Evolutionary conservation across 2,113 vertebrate genomes (phyloP), one percentile per base, ranked within the genome.

Genomic region (Proteles cristata): DNA sequence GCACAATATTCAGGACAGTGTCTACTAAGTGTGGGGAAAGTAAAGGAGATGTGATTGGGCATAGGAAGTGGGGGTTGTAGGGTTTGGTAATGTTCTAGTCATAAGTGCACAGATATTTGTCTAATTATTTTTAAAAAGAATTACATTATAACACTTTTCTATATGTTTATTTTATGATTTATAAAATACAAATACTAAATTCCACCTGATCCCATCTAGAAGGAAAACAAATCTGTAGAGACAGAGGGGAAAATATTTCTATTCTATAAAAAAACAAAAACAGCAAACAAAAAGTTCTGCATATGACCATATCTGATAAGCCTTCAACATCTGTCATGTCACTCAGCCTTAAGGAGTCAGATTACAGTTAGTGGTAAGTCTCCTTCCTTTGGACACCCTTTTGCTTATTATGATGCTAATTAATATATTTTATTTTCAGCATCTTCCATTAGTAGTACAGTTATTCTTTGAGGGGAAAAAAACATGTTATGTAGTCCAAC

Each of bases 81-180:
- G 48, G 65, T 87, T 45, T 53, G 4, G 39, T 77, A 74, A 93
- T 53, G 86, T 96, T 94, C 53, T 76, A 90, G 45, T 73, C 26
- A 39, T 39, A 45, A 76, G 4, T 65, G 1, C 11, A 82, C 2
- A 93, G 9, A 81, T 68, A 91, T 39, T 74, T 80, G 28, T 97
- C 69, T 74, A 71, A n/a, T 35, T 66, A 90, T 66, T 87, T 71
- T 82, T 81, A 88, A 80, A 96, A 77, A 71, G 17, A 45, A 61
- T 82, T 69, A 68, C 28, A 43, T 76, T 50, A 87, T 11, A 74
- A 28, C 21, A 48, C 35, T 73, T 81, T 58, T 73, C 83, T 90
- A 19, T 33, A 50, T 82, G 11, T 82, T 43, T 66, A 79, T 88
- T 92, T 84, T 16, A 80, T 43, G 33, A 74, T 61, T 81, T 65